Conservation (phyloP, 2,113 vertebrate genomes). For the Calyptomena viridis region DNA sequence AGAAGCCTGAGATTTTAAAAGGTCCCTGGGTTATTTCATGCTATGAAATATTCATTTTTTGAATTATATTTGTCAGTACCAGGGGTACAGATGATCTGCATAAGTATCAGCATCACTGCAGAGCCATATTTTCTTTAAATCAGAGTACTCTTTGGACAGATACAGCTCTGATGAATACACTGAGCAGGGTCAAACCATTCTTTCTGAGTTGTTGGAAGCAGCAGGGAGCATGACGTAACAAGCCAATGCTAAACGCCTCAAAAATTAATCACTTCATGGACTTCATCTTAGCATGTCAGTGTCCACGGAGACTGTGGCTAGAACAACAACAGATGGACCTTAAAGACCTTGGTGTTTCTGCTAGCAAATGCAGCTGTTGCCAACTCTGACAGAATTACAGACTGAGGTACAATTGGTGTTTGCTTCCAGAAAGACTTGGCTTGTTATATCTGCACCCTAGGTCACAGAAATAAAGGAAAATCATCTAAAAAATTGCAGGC, state of each 20-base stretch:
- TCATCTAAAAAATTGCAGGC: background rate
- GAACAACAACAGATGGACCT: constrained; percentile 9
- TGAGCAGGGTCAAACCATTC: constrained; percentile 10
- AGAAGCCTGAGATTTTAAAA: constrained; percentile 12
- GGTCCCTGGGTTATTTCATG: constrained; percentile 31
- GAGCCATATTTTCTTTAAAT: background rate
- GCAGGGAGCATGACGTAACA: background rate
- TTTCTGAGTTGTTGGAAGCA: constrained; percentile 10
- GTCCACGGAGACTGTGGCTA: background rate
- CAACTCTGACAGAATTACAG: constrained; percentile 13
- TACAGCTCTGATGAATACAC: background rate
- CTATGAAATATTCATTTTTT: constrained; percentile 27
- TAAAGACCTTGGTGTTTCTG: constrained; percentile 17
- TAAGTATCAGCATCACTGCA: background rate
- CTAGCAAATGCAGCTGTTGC: constrained; percentile 38
- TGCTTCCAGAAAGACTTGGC: background rate
- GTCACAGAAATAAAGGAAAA: background rate
- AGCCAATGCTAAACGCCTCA: background rate
- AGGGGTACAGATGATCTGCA: background rate
- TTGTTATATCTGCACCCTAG: background rate
- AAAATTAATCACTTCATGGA: constrained; percentile 7
- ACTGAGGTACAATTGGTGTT: background rate
- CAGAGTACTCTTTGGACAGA: background rate
- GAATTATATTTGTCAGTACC: constrained; percentile 7
- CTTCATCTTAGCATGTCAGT: constrained; percentile 22